Percentiles rank a stretch among this genome's conserved stretches.
Evolutionary conservation across 1,140 invertebrate genomes (phyloP).

Genomic region (Ceratosolen fusciceps): DNA sequence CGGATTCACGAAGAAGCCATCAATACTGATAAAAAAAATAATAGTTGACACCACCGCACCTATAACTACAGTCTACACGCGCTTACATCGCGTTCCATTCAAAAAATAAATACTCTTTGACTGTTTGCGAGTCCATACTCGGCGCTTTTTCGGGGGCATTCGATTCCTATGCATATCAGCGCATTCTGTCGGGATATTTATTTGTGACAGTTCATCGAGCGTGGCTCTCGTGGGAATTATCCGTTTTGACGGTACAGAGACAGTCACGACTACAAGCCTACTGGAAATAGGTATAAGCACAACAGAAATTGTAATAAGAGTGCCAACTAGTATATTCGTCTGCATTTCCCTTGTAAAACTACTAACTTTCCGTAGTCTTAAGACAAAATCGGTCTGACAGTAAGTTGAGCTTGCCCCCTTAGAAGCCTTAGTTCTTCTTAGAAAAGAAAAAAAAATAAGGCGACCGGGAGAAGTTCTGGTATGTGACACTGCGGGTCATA

Average conservation of each 20-base stretch:
- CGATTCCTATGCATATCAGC: too few relatives aligned
- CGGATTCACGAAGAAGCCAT: background rate
- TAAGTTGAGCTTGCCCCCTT: background rate
- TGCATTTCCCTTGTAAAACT: slow-evolving; percentile 23
- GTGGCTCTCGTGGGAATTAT: background rate
- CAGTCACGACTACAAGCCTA: background rate
- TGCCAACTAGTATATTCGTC: background rate
- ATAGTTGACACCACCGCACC: background rate
- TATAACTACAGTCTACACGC: too few relatives aligned
- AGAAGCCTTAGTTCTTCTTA: too few relatives aligned
- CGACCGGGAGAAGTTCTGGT: background rate
- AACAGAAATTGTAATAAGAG: slow-evolving; percentile 23
- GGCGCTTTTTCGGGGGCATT: too few relatives aligned
- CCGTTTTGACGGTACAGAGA: background rate
- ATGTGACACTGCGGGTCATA: slow-evolving; percentile 11
- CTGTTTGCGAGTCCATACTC: too few relatives aligned
- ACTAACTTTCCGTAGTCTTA: background rate
- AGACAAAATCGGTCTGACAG: background rate
- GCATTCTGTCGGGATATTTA: background rate
- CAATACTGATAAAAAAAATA: slow-evolving; percentile 6
- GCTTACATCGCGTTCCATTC: background rate
- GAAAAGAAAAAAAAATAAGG: background rate
- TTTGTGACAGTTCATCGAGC: background rate
- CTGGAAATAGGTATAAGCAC: background rate
- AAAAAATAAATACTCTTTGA: too few relatives aligned